These are phyloP conservation scores for Metopolophium dirhodum DNA, from an alignment of 1,140 invertebrate genomes.

Conservation along the genomic window DNA sequence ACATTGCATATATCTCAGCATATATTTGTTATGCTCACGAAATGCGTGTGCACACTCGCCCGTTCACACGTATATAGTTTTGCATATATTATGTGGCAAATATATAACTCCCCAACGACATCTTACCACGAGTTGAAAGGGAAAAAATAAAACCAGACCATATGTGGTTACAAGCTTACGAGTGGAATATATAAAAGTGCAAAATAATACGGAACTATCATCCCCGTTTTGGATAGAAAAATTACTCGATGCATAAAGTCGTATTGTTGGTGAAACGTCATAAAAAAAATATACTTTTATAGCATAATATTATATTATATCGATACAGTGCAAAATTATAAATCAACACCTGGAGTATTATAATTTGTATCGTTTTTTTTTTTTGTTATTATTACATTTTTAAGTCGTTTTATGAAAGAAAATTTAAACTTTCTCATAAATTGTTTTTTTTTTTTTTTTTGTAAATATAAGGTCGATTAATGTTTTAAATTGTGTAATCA, in stretches of 20 bases:
- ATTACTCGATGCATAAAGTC: neutral
- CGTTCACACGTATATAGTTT: neutral
- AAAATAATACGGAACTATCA: neutral
- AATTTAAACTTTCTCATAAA: neutral
- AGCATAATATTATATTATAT: too few species aligned
- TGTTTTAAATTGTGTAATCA: neutral
- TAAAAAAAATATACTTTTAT: neutral
- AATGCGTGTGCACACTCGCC: neutral
- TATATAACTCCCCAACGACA: constrained; percentile 2
- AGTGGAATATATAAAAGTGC: neutral
- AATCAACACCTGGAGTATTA: neutral
- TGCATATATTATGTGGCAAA: neutral
- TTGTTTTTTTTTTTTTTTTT: neutral
- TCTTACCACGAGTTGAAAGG: neutral
- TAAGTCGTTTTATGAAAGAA: neutral
- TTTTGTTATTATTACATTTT: neutral
- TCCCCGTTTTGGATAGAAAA: neutral
- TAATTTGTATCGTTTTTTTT: neutral
- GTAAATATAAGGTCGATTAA: neutral
- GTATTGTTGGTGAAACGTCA: neutral
- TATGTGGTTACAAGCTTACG: neutral
- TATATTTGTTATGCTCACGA: neutral
- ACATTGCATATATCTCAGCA: neutral
- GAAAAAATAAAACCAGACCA: neutral
- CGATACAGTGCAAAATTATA: neutral